Conservation (phyloP, 2,888 invertebrate species). For the Chironomus riparius region DNA sequence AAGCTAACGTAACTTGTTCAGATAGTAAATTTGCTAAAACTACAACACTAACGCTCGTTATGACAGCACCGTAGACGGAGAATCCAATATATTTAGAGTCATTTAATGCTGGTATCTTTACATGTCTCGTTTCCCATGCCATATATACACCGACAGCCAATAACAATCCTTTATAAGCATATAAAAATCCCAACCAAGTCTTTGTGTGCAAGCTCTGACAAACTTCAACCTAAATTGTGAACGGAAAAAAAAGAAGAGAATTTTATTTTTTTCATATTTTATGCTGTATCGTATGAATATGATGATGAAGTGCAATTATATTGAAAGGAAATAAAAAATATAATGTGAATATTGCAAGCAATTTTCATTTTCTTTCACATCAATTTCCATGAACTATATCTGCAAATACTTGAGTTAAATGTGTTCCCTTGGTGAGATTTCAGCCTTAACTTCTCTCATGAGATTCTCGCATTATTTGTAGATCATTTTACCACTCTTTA, state of each 20-base stretch:
- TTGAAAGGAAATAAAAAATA: too few species aligned
- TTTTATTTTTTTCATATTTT: neutral
- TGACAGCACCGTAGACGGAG: slow-evolving; percentile 85
- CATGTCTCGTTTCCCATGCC: slow-evolving; percentile 92
- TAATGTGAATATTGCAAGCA: too few species aligned
- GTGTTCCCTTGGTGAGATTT: too few species aligned
- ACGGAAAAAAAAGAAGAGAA: slow-evolving; percentile 26
- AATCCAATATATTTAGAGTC: slow-evolving; percentile 91
- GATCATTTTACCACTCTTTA: too few species aligned
- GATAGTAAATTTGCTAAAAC: slow-evolving; percentile 81
- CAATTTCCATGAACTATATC: too few species aligned
- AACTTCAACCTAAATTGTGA: slow-evolving; percentile 64
- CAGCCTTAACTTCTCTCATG: too few species aligned
- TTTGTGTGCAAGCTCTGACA: slow-evolving; percentile 80
- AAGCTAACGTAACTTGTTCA: slow-evolving; percentile 69
- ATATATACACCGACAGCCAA: slow-evolving; percentile 86
- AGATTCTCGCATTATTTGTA: too few species aligned
- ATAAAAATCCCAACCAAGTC: slow-evolving; percentile 83
- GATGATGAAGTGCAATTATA: too few species aligned
- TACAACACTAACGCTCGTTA: slow-evolving; percentile 78
- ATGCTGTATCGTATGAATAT: too few species aligned
- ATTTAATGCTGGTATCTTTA: slow-evolving; percentile 84
- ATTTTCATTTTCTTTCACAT: too few species aligned
- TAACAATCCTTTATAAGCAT: slow-evolving; percentile 81
- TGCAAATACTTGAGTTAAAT: too few species aligned